phyloP scores from a whole-genome alignment of 1,140 invertebrate species.

The Spodoptera litura region DNA sequence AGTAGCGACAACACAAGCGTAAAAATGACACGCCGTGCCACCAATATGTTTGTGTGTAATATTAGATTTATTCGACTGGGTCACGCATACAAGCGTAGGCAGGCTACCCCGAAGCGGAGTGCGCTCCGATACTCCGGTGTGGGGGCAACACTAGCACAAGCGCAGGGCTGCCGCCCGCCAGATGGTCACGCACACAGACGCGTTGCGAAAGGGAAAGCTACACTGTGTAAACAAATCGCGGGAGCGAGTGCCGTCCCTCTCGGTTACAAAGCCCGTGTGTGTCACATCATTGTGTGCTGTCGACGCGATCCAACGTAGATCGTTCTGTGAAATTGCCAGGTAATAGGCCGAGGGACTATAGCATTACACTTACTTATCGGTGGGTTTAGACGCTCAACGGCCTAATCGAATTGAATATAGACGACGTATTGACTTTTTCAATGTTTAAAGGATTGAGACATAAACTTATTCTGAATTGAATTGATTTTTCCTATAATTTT shows the following conservation, averaged over 20 bases:
- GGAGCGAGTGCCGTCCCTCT: slow-evolving; percentile 76
- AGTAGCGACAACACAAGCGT: slow-evolving; percentile 85
- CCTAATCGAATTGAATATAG: slow-evolving; percentile 83
- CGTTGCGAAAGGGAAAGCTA: slow-evolving; percentile 82
- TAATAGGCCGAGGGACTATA: slow-evolving; percentile 84
- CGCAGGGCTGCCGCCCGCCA: slow-evolving; percentile 72
- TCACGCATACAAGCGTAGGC: slow-evolving; percentile 73
- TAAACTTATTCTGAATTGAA: not conserved
- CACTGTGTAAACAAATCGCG: slow-evolving; percentile 84
- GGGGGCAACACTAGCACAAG: slow-evolving; percentile 74
- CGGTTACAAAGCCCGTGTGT: slow-evolving; percentile 77
- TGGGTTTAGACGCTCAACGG: slow-evolving; percentile 77
- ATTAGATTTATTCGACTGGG: slow-evolving; percentile 86
- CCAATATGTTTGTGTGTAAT: slow-evolving; percentile 85
- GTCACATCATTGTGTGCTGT: slow-evolving; percentile 80
- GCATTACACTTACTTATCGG: slow-evolving; percentile 84
- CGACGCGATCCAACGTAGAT: slow-evolving; percentile 79
- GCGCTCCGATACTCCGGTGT: slow-evolving; percentile 60
- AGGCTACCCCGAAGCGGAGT: slow-evolving; percentile 76
- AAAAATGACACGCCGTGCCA: slow-evolving; percentile 84
- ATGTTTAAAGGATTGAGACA: slow-evolving; percentile 56
- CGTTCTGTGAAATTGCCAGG: slow-evolving; percentile 86
- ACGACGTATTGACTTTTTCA: slow-evolving; percentile 70
- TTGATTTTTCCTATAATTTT: not conserved
- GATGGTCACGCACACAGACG: slow-evolving; percentile 79